phyloP scores from a whole-genome alignment of 2,797 vertebrate species.

The Numenius phaeopus region DNA sequence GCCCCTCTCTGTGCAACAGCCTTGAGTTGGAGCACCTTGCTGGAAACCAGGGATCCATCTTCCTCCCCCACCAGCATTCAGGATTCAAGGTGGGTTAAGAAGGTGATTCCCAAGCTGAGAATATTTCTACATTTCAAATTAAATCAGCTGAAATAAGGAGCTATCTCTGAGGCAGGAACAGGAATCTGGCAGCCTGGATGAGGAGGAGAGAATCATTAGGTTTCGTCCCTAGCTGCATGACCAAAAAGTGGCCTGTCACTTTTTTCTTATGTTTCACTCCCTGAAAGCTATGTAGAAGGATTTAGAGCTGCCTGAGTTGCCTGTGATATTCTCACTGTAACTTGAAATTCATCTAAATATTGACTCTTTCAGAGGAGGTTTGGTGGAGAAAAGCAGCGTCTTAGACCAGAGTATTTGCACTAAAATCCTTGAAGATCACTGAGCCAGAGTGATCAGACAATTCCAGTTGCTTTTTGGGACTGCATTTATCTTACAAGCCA shows the following conservation, averaged over 20 bases:
- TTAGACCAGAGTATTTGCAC: not conserved
- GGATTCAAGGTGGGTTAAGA: not conserved
- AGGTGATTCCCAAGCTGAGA: rapidly evolving
- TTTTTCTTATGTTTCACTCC: not conserved
- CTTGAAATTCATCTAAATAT: not conserved
- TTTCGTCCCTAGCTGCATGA: not conserved
- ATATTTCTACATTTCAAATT: not conserved
- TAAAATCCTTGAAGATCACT: constrained; percentile 69
- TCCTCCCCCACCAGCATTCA: not conserved
- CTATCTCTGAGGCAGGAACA: not conserved
- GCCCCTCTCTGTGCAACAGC: not conserved
- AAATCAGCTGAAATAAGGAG: not conserved
- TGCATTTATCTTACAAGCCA: constrained; percentile 64
- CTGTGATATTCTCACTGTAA: not conserved
- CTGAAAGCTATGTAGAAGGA: not conserved
- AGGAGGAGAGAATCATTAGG: rapidly evolving
- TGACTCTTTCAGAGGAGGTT: not conserved
- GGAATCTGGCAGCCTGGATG: not conserved
- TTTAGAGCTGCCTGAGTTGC: not conserved
- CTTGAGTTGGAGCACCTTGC: not conserved
- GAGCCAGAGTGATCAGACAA: constrained; percentile 44
- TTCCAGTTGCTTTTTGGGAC: constrained; percentile 37
- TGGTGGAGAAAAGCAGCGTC: not conserved
- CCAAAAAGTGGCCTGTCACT: not conserved
- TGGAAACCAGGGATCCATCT: not conserved